Evolutionary conservation across 2,113 vertebrate genomes (phyloP).

Genomic region (Hippocampus abdominalis): DNA sequence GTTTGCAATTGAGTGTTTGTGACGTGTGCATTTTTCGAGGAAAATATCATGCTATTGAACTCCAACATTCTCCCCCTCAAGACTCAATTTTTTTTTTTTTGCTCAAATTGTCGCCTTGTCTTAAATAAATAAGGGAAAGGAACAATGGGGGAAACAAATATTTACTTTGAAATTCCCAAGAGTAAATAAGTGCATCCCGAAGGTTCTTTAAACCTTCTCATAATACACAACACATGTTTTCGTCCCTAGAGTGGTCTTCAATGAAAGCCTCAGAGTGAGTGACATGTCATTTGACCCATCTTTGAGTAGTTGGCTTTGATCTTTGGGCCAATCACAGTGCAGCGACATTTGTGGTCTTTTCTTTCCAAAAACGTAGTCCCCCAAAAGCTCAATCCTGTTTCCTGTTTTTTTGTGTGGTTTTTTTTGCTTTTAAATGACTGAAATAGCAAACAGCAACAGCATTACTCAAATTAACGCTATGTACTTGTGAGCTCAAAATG

Average conservation of each 20-base stretch:
- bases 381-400: too few relatives aligned
- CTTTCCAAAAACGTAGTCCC: too few relatives aligned
- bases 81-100: neutral
- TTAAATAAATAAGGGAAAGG: neutral
- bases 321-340: neutral
- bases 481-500: neutral
- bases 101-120: constrained; percentile 5
- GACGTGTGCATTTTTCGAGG: neutral
- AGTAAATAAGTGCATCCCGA: neutral
- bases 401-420: too few relatives aligned
- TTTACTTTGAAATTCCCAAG: constrained; percentile 6
- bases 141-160: neutral
- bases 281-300: neutral
- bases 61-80: neutral
- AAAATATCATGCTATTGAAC: neutral
- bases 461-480: neutral
- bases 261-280: neutral
- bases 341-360: neutral
- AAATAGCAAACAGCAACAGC: too few relatives aligned
- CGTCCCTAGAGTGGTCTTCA: neutral
- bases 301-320: neutral
- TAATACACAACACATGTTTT: neutral
- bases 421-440: too few relatives aligned
- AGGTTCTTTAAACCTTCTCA: neutral
- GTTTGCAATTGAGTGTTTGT: constrained; percentile 5